phyloP scores from a whole-genome alignment of 2,888 invertebrate genomes.

The Junonia oenone region DNA sequence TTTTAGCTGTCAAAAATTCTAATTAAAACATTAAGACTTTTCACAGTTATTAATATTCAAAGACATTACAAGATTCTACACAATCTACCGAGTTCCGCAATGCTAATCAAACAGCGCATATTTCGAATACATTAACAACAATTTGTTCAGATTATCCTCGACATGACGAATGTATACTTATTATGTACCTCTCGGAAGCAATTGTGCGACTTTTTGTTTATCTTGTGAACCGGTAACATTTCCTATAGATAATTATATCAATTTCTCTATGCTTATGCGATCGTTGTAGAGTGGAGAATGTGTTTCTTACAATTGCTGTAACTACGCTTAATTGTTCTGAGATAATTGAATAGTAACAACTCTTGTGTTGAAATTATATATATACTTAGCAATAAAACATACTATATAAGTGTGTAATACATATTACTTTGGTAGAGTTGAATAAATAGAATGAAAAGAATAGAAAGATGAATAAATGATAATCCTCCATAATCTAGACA shows the following conservation, averaged over 20 bases:
- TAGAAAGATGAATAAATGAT: too few species aligned
- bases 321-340: neutral
- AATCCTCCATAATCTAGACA: too few species aligned
- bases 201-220: constrained; percentile 11
- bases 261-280: constrained; percentile 14
- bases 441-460: too few species aligned
- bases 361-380: neutral
- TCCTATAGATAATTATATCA: constrained; percentile 13
- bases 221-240: constrained; percentile 3
- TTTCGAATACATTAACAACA: neutral
- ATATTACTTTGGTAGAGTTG: too few species aligned
- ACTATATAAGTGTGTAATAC: too few species aligned
- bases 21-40: neutral
- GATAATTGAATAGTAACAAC: neutral
- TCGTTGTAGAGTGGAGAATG: neutral
- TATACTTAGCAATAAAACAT: too few species aligned
- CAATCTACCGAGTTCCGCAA: too few species aligned
- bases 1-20: too few species aligned
- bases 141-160: neutral
- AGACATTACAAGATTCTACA: too few species aligned
- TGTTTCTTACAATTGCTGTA: neutral
- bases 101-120: neutral
- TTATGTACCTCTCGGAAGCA: constrained; percentile 6
- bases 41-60: too few species aligned
- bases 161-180: neutral